These are phyloP conservation scores for Strigamia maritima DNA, from an alignment of 2,888 invertebrate species.

Conservation along the genomic window DNA sequence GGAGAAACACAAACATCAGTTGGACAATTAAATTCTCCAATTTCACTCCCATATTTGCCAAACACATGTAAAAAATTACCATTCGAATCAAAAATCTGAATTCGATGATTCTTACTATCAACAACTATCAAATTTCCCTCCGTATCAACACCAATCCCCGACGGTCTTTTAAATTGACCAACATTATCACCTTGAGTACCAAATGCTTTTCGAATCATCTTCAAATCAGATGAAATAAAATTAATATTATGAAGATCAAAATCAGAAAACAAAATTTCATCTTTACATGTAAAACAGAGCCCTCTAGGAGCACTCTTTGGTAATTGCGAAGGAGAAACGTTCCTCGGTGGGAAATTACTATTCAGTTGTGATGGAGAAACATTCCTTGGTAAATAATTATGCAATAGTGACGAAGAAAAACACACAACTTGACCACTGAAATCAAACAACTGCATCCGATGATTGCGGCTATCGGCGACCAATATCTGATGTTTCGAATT, in stretches of 20 bases:
- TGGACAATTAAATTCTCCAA: conserved; percentile 77
- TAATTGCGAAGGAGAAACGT: too few relatives aligned
- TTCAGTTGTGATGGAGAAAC: conserved; percentile 71
- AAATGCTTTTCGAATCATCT: conserved; percentile 53
- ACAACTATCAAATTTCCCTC: too few relatives aligned
- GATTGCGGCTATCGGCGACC: conserved; percentile 90
- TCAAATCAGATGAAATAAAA: conserved; percentile 68
- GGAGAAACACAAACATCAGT: conserved; percentile 77
- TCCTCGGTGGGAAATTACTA: too few relatives aligned
- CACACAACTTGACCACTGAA: conserved; percentile 73
- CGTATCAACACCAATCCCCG: conserved; percentile 81
- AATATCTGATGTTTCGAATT: conserved; percentile 77
- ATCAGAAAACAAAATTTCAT: conserved; percentile 83
- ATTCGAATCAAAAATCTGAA: too few relatives aligned
- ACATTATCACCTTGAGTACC: conserved; percentile 62
- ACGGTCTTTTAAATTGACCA: conserved; percentile 71
- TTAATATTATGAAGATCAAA: conserved; percentile 87
- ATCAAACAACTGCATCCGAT: conserved; percentile 81
- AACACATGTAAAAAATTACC: too few relatives aligned
- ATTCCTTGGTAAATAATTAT: too few relatives aligned
- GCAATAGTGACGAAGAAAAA: too few relatives aligned
- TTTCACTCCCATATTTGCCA: too few relatives aligned
- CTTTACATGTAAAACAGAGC: conserved; percentile 79
- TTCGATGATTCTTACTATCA: too few relatives aligned
- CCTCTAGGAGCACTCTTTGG: too few relatives aligned